Percentiles rank a stretch among this genome's conserved stretches.
Evolutionary conservation across 2,113 vertebrate species (phyloP).

Genomic region (Phylloscopus trochiloides): DNA sequence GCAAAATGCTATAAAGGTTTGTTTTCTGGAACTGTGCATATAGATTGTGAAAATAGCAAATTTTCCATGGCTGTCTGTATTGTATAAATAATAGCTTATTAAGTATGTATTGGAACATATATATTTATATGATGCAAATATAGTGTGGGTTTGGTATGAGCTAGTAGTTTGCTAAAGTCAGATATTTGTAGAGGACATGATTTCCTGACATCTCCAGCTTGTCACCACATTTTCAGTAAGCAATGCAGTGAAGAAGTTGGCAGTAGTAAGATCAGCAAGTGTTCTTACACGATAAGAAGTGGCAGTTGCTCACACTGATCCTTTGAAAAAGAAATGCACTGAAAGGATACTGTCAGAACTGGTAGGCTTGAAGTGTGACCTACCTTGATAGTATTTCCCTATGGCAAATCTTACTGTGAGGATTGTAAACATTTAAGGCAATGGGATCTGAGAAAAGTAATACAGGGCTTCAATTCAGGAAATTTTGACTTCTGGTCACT

Average conservation of each 20-base stretch:
- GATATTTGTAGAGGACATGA: neutral
- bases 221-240: neutral
- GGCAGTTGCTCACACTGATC: neutral
- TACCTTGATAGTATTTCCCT: neutral
- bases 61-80: neutral
- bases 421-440: neutral
- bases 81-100: neutral
- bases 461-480: neutral
- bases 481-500: neutral
- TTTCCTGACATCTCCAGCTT: neutral
- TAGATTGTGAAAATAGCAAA: neutral
- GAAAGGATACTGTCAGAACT: neutral
- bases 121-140: neutral
- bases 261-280: neutral
- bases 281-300: neutral
- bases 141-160: neutral
- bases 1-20: neutral
- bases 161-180: neutral
- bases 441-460: neutral
- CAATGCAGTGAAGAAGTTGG: neutral
- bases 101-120: neutral
- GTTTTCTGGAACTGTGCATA: neutral
- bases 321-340: neutral
- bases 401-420: neutral
- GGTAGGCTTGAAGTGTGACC: neutral